Evolutionary conservation across 2,797 vertebrate genomes (phyloP), one percentile per base, ranked within the genome.

Genomic region (Buphagus erythrorhynchus): DNA sequence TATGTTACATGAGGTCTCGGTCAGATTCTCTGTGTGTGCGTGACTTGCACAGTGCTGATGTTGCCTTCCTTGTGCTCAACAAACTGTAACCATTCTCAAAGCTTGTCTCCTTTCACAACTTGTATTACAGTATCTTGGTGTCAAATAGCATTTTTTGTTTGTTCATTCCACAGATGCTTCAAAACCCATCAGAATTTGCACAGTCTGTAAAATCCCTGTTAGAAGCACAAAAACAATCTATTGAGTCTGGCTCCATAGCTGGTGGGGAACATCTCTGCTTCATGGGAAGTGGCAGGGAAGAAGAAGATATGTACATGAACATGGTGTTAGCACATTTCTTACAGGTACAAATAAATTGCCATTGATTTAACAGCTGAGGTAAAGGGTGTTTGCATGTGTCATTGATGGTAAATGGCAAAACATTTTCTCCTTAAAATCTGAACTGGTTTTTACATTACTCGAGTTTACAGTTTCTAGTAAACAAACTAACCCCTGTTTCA

Each of bases 221-320:
- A 97, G 99, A 99, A 98, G 98, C 99, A n/a, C 99, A 99, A 98
- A 99, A 99, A 45, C 99, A 99, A 62, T 99, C 99, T 51, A 98
- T 99, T 48, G 99, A 99, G 95, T 99, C 99, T 0, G 99, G 99
- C 69, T 99, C 99, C 62, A 94, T 99, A 21, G 99, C 99, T 88
- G 99, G 99, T 15, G 99, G 99, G 78, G 99, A 99, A 72, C 99
- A 99, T 75, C 98, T 99, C 81, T 99, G 99, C 96, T 99, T 99
- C 96, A 99, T 99, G 99, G 99, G 99, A 94, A 99, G 99, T 48
- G 99, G 99, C 78, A 98, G 99, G 33, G 99, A 99, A 94, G 99
- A 99, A 85, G 99, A 99, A 97, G 99, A 99, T 98, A 99, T 99
- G 99, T 99, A 99, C 95, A 99, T 99, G 99, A 99, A 99, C 98